Percentiles rank a stretch among this genome's conserved stretches.
These are phyloP conservation scores for Ardeotis arabs DNA, from an alignment of 2,113 vertebrate species.

Conservation along the genomic window DNA sequence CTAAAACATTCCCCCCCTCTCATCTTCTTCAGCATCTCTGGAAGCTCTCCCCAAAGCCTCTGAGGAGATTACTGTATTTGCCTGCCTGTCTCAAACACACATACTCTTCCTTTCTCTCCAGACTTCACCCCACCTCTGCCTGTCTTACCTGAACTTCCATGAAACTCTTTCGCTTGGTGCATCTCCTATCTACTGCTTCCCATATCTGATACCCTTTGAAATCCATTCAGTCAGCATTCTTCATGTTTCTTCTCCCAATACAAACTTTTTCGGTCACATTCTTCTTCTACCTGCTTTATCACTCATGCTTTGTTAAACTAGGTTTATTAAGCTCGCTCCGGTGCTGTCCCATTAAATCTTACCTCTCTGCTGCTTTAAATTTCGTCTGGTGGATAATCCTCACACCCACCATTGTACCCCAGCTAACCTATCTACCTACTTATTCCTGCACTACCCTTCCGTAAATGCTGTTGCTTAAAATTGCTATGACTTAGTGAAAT, in stretches of 20 bases:
- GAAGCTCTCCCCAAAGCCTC: neutral
- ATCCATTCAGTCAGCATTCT: neutral
- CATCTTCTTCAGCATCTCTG: neutral
- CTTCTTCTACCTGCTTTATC: neutral
- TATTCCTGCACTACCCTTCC: neutral
- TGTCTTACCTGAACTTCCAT: neutral
- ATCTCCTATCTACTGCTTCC: neutral
- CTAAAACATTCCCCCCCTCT: neutral
- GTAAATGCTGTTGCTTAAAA: neutral
- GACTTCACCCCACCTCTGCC: neutral
- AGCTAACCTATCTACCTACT: neutral
- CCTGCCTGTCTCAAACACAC: neutral
- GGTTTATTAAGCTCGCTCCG: neutral
- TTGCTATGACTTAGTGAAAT: neutral
- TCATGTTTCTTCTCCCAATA: neutral
- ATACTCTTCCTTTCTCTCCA: neutral
- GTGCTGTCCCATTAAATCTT: neutral
- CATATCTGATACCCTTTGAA: neutral
- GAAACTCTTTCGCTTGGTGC: neutral
- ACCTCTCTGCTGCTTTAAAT: neutral
- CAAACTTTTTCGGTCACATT: neutral
- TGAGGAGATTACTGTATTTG: neutral
- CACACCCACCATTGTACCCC: neutral
- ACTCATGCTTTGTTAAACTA: neutral
- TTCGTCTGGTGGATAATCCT: neutral